Evolutionary conservation across 2,113 vertebrate genomes (phyloP), one percentile per base, ranked within the genome.

Genomic region (Indicator maculatus): DNA sequence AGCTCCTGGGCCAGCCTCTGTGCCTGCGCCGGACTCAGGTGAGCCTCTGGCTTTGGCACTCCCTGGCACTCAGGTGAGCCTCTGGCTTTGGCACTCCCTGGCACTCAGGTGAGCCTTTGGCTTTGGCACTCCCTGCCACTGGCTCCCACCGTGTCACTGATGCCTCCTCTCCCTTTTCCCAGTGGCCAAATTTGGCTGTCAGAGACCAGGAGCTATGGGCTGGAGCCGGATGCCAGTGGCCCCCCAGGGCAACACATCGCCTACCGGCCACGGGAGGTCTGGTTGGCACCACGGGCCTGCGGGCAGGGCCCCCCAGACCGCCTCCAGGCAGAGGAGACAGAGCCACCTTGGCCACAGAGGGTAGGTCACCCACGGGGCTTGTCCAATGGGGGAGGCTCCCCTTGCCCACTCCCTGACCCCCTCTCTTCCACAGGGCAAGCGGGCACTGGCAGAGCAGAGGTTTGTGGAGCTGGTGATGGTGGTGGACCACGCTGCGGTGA

Each of bases 381-480:
- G 3, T 31, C 21, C 38, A 11, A 1, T 16, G 1, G 1, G 28
- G 31, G 16, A 11, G 24, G 9, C 26, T 41, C 66, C 12, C 21
- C 13, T 14, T 0, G 0, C 31, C 41, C 12, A 2, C 1, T 0
- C 26, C 61, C 83, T 91, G 33, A 90, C 13, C 28, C 17, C 10
- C 0, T n/a, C 78, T 41, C 58, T 16, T 73, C 86, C 69, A 23
- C 87, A 97, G 98, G 60, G 52, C 73, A 97, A 97, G 95, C 97
- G 99, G 76, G 98, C 98, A 16, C 97, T 97, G 33, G 94, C 96
- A 1, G 98, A 99, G 96, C 98, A 97, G 65, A 98, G 98, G 30
- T 98, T 98, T 15, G 98, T 99, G 52, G 99, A 99, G 88, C 97
- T 99, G 97, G 99, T 99, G 95, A 97, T 99, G 84, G 99, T 99